Evolutionary conservation across 1,140 invertebrate genomes (phyloP).

Genomic region (Helicoverpa zea): DNA sequence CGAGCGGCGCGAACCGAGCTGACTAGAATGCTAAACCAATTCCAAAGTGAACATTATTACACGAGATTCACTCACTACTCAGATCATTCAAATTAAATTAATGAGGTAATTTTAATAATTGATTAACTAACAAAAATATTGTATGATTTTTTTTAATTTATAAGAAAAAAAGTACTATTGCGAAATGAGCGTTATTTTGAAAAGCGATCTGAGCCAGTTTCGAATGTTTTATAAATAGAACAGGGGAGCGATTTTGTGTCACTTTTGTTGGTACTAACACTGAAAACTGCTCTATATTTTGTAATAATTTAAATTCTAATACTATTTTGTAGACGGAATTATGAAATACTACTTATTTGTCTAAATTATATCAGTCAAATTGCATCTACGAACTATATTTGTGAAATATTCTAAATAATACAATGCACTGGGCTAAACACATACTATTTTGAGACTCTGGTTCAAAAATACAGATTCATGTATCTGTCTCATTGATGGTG

Average conservation of each 20-base stretch:
- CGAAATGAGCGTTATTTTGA: too few relatives aligned
- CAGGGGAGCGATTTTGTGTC: constrained; percentile 29
- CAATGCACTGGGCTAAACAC: neutral
- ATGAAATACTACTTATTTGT: neutral
- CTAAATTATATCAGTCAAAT: neutral
- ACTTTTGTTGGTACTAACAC: neutral
- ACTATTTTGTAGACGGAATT: constrained; percentile 36
- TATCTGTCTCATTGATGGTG: neutral
- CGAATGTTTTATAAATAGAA: neutral
- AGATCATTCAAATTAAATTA: constrained; percentile 21
- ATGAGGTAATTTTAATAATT: neutral
- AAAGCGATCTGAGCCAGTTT: constrained; percentile 30
- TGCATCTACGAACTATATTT: constrained; percentile 17
- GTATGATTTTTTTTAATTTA: neutral
- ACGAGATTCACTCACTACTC: constrained; percentile 11
- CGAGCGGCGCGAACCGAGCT: neutral
- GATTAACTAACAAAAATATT: neutral
- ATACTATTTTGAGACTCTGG: neutral
- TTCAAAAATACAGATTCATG: too few relatives aligned
- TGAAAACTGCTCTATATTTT: neutral
- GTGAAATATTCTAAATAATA: neutral
- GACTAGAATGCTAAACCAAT: constrained; percentile 24
- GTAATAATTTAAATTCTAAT: constrained; percentile 19
- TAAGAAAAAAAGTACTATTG: too few relatives aligned
- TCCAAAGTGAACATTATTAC: neutral